These are phyloP conservation scores for Catamblyrhynchus diadema DNA, from an alignment of 2,797 vertebrate genomes.

Conservation along the genomic window DNA sequence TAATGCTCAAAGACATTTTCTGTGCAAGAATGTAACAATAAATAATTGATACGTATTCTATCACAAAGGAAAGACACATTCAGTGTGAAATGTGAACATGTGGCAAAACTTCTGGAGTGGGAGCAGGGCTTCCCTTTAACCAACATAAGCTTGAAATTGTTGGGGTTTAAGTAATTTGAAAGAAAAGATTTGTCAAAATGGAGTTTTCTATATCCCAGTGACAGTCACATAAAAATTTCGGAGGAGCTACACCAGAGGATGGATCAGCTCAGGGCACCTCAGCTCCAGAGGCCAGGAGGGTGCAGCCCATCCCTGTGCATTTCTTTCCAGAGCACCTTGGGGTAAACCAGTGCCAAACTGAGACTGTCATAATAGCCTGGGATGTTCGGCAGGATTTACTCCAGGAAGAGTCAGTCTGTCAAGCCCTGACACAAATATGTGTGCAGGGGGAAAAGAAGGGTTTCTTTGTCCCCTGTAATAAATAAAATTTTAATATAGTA, in stretches of 20 bases:
- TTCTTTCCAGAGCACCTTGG: too few species aligned
- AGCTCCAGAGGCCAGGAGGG: neutral
- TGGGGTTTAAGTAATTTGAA: neutral
- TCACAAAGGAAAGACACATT: neutral
- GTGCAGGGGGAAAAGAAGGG: neutral
- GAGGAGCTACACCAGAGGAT: neutral
- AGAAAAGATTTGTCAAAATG: neutral
- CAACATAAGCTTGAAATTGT: neutral
- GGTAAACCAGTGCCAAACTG: fast-evolving
- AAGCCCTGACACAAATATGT: neutral
- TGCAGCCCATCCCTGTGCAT: fast-evolving
- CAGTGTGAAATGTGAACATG: neutral
- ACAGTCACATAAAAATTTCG: neutral
- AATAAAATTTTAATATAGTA: neutral
- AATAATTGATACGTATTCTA: neutral
- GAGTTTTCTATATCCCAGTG: neutral
- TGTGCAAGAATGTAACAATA: neutral
- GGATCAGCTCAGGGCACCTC: neutral
- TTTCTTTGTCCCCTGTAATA: neutral
- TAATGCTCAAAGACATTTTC: neutral
- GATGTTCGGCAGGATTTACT: neutral
- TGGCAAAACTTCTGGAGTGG: neutral
- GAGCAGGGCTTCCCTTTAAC: neutral
- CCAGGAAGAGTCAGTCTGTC: neutral
- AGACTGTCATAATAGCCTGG: fast-evolving